phyloP scores from a whole-genome alignment of 2,888 invertebrate species.

The Hermodice carunculata region DNA sequence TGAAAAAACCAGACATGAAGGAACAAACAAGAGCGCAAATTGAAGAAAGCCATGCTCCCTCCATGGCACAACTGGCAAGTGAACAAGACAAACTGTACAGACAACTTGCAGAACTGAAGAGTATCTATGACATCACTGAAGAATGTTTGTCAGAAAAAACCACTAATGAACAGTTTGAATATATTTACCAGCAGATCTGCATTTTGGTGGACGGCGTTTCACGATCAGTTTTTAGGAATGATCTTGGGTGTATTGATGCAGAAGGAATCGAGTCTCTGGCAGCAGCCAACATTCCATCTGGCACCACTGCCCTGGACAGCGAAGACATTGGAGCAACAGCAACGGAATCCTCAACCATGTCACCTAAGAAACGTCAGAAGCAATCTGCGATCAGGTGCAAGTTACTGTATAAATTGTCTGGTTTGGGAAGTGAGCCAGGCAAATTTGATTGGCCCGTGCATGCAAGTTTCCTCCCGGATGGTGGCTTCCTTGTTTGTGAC shows the following conservation, averaged over 20 bases:
- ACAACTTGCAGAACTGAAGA: slow-evolving; percentile 2
- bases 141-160: slow-evolving; percentile 10
- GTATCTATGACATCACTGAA: slow-evolving; percentile 21
- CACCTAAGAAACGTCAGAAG: too few species aligned
- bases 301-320: too few species aligned
- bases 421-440: slow-evolving; percentile 9
- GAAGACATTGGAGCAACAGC: too few species aligned
- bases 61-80: slow-evolving; percentile 8
- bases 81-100: slow-evolving; percentile 21
- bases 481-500: slow-evolving; percentile 32
- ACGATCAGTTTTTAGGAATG: too few species aligned
- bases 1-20: slow-evolving; percentile 4
- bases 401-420: slow-evolving; percentile 5
- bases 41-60: slow-evolving; percentile 8
- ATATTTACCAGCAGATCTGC: too few species aligned
- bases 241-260: too few species aligned
- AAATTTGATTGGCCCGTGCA: slow-evolving; percentile 35
- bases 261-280: too few species aligned
- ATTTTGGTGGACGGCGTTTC: too few species aligned
- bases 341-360: too few species aligned
- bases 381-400: too few species aligned
- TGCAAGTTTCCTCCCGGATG: slow-evolving; percentile 30
- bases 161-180: neutral
- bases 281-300: too few species aligned
- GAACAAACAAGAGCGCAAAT: neutral